Base-by-base conservation (phyloP, 2,797 vertebrate species). In the Dermochelys coriacea region DNA sequence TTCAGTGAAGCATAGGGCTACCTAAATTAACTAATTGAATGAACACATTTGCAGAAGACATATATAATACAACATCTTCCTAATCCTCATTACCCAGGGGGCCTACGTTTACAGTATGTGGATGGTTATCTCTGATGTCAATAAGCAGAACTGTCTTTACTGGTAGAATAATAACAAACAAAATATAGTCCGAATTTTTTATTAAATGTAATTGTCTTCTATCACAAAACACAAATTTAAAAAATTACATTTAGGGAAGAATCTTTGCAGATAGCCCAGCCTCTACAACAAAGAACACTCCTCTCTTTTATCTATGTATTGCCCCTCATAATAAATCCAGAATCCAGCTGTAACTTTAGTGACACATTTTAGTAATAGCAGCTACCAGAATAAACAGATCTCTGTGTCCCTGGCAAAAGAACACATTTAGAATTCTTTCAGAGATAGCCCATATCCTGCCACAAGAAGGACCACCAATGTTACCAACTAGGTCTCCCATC, bases 1-100 rank as follows among this genome's bases (percentile, higher is more conserved):
- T n/a, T 95, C n/a, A 49, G 50, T 68, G 94, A 96, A 97, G 88
- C 90, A 89, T 87, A 91, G 89, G 64, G 27, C 81, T 87, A 84
- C 54, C 54, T 88, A 91, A 71, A 92, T 64, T 80, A 97, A 80
- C 86, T 94, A 80, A 94, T 29, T 84, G 55, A 95, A 92, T 81
- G 52, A 71, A 84, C 91, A 90, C 27, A 61, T 82, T 45, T 79
- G 90, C 47, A 71, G 71, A 87, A 93, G 90, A 87, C 8, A 34
- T 4, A n/a, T 75, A 8, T 47, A 61, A 49, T 91, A 87, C 51
- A 71, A 55, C 21, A 84, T 61, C 1, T 16, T 50, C 79, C 25
- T 34, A 57, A 25, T 85, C 84, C 37, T 23, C 45, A 16, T 2
- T 68, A 86, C 71, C 29, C 6, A 1, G 71, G 19, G 14, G 4